phyloP scores from a whole-genome alignment of 2,797 vertebrate genomes.

The Sarcoramphus papa region DNA sequence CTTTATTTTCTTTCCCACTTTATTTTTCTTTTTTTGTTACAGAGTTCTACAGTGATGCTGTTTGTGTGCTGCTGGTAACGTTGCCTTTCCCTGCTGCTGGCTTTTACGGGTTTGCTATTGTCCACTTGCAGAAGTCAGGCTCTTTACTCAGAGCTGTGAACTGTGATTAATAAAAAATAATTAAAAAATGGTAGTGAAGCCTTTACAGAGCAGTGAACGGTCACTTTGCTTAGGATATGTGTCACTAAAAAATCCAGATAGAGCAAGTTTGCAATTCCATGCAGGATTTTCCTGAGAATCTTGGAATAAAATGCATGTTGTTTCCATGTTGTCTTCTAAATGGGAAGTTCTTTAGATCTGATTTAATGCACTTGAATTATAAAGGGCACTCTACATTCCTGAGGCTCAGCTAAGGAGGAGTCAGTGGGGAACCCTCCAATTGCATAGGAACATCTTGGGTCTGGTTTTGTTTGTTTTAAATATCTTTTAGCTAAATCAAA shows the following conservation, averaged over 20 bases:
- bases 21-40: not conserved
- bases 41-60: not conserved
- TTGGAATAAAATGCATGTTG: not conserved
- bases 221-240: not conserved
- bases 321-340: not conserved
- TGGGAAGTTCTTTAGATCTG: not conserved
- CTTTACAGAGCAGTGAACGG: not conserved
- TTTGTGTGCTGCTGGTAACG: not conserved
- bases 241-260: not conserved
- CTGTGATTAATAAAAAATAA: not conserved
- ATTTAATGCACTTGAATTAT: not conserved
- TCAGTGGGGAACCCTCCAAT: not conserved
- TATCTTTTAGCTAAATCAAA: not conserved
- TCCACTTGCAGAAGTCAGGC: not conserved
- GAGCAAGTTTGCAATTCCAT: not conserved
- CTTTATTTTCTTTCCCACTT: not conserved
- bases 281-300: not conserved
- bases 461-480: conserved; percentile 5
- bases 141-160: not conserved
- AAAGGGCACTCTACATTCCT: not conserved
- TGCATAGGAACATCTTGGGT: not conserved
- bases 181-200: not conserved
- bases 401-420: not conserved
- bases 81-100: not conserved
- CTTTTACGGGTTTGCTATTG: not conserved